Evolutionary conservation across 2,797 vertebrate genomes (phyloP), one percentile per base, ranked within the genome.

Genomic region (Myotis planiceps): DNA sequence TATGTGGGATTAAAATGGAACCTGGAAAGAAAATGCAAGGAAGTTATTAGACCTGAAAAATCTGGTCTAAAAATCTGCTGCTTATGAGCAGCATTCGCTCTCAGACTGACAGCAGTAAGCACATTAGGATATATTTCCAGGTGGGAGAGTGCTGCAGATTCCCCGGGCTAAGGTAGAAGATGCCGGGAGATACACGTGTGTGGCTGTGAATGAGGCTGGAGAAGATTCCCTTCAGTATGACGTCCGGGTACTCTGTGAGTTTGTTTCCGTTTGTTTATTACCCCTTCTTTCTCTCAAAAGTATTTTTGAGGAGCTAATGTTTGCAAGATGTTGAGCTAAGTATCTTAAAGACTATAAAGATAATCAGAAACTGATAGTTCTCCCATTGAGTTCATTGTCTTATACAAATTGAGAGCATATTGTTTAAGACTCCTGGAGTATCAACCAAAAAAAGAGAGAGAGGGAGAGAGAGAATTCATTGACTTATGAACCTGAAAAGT

Each of bases 171-270:
- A 98, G 58, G 97, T 95, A 5, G 99, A 99, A 45, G 99, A 99
- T 87, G 99, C 99, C 0, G 99, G 99, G 29, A 99, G 99, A 75
- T 99, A 99, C 34, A 98, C 92, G 0, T 99, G 99, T 51, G 99
- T 99, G 97, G 99, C 99, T 0, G 98, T 99, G 71, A 99, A 99
- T 0, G 99, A 99, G 95, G 99, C 99, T 0, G 99, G 99, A 92
- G 99, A 99, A 96, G 99, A 99, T 97, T 99, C 99, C 49, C 99
- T 99, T 92, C 99, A 99, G 72, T 99, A 99, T 16, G 98, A 99
- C 0, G 96, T 99, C 39, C 98, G 96, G 76, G 99, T 99, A 2
- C 98, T 99, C 94, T 84, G 99, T 99, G 97, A 99, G 99, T 98
- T 92, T 39, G 88, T 76, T 58, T 96, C 86, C 39, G n/a, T 81